phyloP scores from a whole-genome alignment of 2,888 invertebrate species.

The Lysandra coridon region DNA sequence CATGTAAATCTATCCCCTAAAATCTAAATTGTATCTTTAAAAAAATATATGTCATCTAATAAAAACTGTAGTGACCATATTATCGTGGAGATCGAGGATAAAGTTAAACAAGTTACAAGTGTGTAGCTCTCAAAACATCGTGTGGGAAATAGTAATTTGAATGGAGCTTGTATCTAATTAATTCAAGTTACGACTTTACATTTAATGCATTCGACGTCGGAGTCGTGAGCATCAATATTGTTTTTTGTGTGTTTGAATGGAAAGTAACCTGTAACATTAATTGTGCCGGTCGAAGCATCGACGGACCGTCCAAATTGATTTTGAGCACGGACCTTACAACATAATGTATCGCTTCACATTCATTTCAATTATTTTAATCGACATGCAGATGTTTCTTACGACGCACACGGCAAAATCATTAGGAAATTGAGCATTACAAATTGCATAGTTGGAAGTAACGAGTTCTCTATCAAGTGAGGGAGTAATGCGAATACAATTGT shows the following conservation, averaged over 20 bases:
- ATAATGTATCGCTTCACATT: constrained; percentile 64
- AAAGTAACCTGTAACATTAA: constrained; percentile 68
- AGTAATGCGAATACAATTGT: constrained; percentile 67
- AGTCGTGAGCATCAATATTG: constrained; percentile 68
- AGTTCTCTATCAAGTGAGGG: constrained; percentile 43
- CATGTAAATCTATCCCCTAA: neutral
- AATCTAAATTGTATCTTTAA: constrained; percentile 11
- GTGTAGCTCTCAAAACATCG: constrained; percentile 34
- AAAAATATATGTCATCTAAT: constrained; percentile 13
- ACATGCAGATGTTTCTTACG: neutral
- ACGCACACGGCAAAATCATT: constrained; percentile 58
- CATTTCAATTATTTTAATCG: constrained; percentile 61
- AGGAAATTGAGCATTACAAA: constrained; percentile 33
- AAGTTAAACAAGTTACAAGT: constrained; percentile 31
- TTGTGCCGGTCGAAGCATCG: constrained; percentile 60
- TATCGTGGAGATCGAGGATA: constrained; percentile 26
- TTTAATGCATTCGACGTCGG: constrained; percentile 64
- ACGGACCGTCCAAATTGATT: constrained; percentile 67
- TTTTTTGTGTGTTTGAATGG: constrained; percentile 57
- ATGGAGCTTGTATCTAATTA: constrained; percentile 58
- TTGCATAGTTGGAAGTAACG: constrained; percentile 29
- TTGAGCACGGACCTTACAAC: constrained; percentile 62
- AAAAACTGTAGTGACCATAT: constrained; percentile 28
- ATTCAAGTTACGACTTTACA: constrained; percentile 61
- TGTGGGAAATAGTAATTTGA: constrained; percentile 39